Percentiles rank a stretch among this genome's conserved stretches.
phyloP scores from a whole-genome alignment of 1,140 invertebrate genomes.

The Lepidurus packardi region DNA sequence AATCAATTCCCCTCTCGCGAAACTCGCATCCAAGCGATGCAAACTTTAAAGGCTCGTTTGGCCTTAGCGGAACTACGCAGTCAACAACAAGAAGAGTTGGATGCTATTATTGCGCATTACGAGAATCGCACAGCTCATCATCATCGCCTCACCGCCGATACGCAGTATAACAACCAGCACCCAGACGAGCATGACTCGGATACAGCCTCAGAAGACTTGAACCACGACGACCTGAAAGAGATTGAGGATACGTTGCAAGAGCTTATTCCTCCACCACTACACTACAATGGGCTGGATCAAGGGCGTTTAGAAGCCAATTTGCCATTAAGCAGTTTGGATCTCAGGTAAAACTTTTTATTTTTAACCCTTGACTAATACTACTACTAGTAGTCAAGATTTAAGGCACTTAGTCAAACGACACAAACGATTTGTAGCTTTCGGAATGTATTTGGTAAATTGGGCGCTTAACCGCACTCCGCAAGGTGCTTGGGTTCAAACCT shows the following conservation, averaged over 20 bases:
- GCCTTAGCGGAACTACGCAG: slow-evolving; percentile 22
- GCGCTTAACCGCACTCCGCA: background rate
- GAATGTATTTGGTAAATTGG: background rate
- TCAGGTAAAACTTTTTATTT: background rate
- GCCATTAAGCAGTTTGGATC: background rate
- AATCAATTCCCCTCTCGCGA: background rate
- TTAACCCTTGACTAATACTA: slow-evolving; percentile 16
- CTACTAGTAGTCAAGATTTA: slow-evolving; percentile 26
- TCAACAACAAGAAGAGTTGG: slow-evolving; percentile 29
- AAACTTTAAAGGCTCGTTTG: slow-evolving; percentile 27
- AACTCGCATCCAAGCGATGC: slow-evolving; percentile 1
- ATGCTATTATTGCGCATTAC: slow-evolving; percentile 32
- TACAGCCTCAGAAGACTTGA: slow-evolving; percentile 16
- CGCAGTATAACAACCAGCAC: background rate
- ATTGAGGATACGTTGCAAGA: slow-evolving; percentile 30
- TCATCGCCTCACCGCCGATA: background rate
- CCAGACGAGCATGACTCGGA: slow-evolving; percentile 29
- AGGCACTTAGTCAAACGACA: too few species aligned
- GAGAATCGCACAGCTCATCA: slow-evolving; percentile 25
- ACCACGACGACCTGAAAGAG: slow-evolving; percentile 23
- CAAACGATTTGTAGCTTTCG: too few species aligned
- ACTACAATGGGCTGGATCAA: background rate
- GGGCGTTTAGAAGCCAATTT: background rate
- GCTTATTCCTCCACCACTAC: slow-evolving; percentile 15
- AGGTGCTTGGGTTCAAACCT: too few species aligned